Base-by-base conservation (phyloP, 2,797 vertebrate species). In the Sebastes elongatus region DNA sequence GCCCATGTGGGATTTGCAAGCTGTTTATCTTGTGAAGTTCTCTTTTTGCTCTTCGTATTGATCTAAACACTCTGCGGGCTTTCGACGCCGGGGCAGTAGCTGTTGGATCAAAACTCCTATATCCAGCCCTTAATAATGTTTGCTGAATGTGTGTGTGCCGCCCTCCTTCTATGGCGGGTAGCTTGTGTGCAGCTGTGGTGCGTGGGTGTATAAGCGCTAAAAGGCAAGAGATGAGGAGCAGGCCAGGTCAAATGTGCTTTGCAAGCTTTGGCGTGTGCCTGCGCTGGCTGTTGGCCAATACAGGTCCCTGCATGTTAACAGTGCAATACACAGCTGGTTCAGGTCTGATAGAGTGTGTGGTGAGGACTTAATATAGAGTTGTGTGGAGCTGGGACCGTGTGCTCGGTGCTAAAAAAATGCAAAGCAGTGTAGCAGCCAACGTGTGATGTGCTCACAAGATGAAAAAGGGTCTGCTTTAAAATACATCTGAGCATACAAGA, bases 291-390 rank as follows among this genome's bases (percentile, higher is more conserved):
- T 22, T 35, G 7, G 76, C 88, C 83, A 86, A 18, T 42, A 28
- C 86, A 83, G 81, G 85, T 74, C 78, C 59, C 60, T 86, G 83
- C 87, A 64, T 84, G 91, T 76, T 80, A 76, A 85, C 56, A 55
- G 49, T 42, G 75, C 67, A 74, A 9, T 23, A 66, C 59, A 80
- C 79, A 81, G 59, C 68, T 49, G 70, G 64, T 76, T 76, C 72
- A 71, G 25, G 52, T 67, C 30, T 83, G 74, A 55, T 10, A 53
- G 70, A 64, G 49, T 56, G 16, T 70, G n/a, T 22, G 20, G 25
- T 49, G 22, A 63, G 33, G 33, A 30, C 32, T 49, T 35, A 65
- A 32, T 60, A 49, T 23, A 30, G 70, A 28, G 61, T 65, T 28
- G 63, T 53, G 63, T n/a, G 22, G 28, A 11, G 63, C 56, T 22